Base-by-base conservation (phyloP, 2,113 vertebrate species). In the Merops nubicus region DNA sequence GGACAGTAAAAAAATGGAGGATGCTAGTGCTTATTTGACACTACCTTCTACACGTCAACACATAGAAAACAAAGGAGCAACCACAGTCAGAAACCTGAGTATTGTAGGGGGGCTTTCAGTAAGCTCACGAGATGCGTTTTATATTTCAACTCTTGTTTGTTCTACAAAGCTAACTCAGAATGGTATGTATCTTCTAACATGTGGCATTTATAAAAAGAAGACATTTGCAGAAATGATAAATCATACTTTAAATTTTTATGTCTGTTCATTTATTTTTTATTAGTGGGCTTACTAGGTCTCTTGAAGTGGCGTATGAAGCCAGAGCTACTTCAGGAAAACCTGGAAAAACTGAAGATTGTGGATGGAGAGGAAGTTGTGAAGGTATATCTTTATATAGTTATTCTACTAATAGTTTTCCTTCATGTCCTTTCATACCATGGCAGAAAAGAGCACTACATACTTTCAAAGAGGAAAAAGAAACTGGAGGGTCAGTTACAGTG, bases 101-200 rank as follows among this genome's bases (percentile, higher is more conserved):
- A 98, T 91, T 29, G 88, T 94, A 5, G 99, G 98, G 28, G 99
- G 98, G 4, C 98, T 99, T 29, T 99, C 99, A 2, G 97, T 99
- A 93, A 99, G 98, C 98, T 98, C 99, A 40, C 98, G 99, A 85
- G 99, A 99, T 97, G 97, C 97, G 17, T 99, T 99, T 96, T 98
- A 62, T 93, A 99, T 99, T 95, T 98, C 99, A 51, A 99, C 98
- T 9, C 98, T 99, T n/a, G 99, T 99, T 93, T 99, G 99, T 92
- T 99, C 99, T 68, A 99, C 99, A 22, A 99, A 99, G 93, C 97
- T 99, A 95, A 99, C 99, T n/a, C 99, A 99, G 97, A 99, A 99
- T 8, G 99, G 99, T 99, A 98, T 11, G 65, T 88, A 31, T 62
- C n/a, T 68, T 25, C 8, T 29, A 23, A 47, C 4, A 22, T 18